A percentile compares a stretch with the other conserved stretches of the same genome.
Conservation (phyloP, 1,140 invertebrate genomes). For the Physella acuta region DNA sequence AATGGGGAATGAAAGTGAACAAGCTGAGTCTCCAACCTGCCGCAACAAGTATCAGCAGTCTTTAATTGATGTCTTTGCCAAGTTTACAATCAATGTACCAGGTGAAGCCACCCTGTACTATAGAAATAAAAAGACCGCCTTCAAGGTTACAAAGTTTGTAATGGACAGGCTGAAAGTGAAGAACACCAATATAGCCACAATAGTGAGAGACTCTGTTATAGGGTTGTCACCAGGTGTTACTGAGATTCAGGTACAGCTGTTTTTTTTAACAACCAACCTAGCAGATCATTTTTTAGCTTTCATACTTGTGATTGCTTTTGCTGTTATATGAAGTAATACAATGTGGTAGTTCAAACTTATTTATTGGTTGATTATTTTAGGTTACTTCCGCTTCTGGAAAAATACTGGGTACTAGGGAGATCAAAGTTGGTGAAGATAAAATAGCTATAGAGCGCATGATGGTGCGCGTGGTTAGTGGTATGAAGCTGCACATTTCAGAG, state of each 20-base stretch:
- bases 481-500: constrained; percentile 84
- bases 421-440: constrained; percentile 87
- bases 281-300: no score
- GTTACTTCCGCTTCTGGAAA: constrained; percentile 87
- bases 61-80: constrained; percentile 82
- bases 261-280: no score
- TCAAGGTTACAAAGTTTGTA: constrained; percentile 89
- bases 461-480: constrained; percentile 85
- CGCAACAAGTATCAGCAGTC: constrained; percentile 72
- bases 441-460: constrained; percentile 79
- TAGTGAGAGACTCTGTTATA: constrained; percentile 78
- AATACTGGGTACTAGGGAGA: constrained; percentile 86
- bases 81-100: constrained; percentile 68
- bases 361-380: constrained; percentile 50
- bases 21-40: neutral
- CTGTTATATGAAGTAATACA: no score
- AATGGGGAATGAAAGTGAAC: constrained; percentile 9
- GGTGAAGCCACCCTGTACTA: constrained; percentile 37
- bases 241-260: constrained; percentile 77
- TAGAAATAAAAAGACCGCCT: constrained; percentile 80
- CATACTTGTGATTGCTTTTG: no score
- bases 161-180: constrained; percentile 79
- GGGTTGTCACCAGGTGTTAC: constrained; percentile 85
- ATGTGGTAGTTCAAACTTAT: no score
- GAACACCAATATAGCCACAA: constrained; percentile 81